These are phyloP conservation scores for Toxotes chatareus DNA, from an alignment of 2,113 vertebrate species.

Conservation along the genomic window DNA sequence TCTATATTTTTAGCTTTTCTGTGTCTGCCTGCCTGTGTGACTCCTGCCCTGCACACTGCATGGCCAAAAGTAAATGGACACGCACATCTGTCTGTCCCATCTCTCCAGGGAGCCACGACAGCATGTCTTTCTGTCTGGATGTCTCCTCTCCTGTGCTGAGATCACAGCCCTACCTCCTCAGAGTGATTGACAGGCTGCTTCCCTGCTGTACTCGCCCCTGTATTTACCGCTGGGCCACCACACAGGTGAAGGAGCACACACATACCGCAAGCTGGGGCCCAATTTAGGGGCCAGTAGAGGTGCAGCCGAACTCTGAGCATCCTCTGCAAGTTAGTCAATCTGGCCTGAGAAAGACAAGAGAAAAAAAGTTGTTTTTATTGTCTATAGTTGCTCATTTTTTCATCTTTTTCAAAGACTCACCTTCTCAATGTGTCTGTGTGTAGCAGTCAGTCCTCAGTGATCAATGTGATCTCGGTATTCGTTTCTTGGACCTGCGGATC, in stretches of 20 bases:
- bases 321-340: no score
- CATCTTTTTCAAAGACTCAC: neutral
- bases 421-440: neutral
- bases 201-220: slow-evolving; percentile 72
- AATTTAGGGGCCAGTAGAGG: neutral
- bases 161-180: slow-evolving; percentile 61
- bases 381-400: neutral
- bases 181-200: slow-evolving; percentile 55
- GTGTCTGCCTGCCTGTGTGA: neutral
- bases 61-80: neutral
- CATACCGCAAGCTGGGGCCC: no score
- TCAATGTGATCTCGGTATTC: slow-evolving; percentile 90
- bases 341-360: no score
- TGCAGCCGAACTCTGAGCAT: no score
- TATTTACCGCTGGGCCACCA: slow-evolving; percentile 73
- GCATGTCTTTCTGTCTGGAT: slow-evolving; percentile 80
- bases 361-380: no score
- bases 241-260: slow-evolving; percentile 55
- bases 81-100: neutral
- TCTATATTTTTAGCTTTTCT: neutral
- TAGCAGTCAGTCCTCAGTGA: slow-evolving; percentile 66
- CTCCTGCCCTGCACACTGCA: no score
- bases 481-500: slow-evolving; percentile 92
- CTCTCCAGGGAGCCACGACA: slow-evolving; percentile 75
- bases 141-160: slow-evolving; percentile 63